A percentile compares a stretch with the other conserved stretches of the same genome.
These are phyloP conservation scores for Boloria selene DNA, from an alignment of 2,888 invertebrate genomes.

Conservation along the genomic window DNA sequence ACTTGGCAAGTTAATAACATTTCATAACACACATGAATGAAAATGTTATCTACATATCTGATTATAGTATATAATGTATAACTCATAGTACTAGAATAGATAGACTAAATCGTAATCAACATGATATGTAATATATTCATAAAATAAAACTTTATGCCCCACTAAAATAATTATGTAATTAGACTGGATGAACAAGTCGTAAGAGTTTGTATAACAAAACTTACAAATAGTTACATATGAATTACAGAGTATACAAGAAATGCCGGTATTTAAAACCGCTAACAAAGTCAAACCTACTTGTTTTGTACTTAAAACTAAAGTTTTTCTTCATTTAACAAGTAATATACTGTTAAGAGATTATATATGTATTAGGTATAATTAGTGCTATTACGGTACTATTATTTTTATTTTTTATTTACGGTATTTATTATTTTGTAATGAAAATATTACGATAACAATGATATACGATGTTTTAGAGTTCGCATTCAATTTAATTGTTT, in stretches of 20 bases:
- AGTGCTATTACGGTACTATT: slow-evolving; percentile 28
- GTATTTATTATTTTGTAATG: slow-evolving; percentile 35
- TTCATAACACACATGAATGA: too few species aligned
- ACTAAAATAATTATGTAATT: slow-evolving; percentile 63
- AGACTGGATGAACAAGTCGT: slow-evolving; percentile 54
- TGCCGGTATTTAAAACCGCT: slow-evolving; percentile 8
- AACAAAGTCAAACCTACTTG: slow-evolving; percentile 20
- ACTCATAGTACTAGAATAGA: too few species aligned
- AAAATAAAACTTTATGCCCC: slow-evolving; percentile 41
- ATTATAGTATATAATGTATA: too few species aligned
- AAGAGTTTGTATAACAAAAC: slow-evolving; percentile 58
- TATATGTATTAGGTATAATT: slow-evolving; percentile 27
- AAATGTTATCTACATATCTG: too few species aligned
- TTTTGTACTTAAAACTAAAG: slow-evolving; percentile 14
- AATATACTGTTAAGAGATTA: slow-evolving; percentile 27
- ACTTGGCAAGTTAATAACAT: too few species aligned
- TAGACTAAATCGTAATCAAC: not conserved
- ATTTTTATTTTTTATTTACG: too few species aligned
- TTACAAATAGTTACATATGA: slow-evolving; percentile 43
- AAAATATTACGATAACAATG: slow-evolving; percentile 32
- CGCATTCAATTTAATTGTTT: slow-evolving; percentile 1
- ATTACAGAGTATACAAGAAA: slow-evolving; percentile 24
- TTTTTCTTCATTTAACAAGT: slow-evolving; percentile 24
- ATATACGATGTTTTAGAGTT: slow-evolving; percentile 22
- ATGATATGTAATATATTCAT: not conserved